Base-by-base conservation (phyloP, 2,888 invertebrate genomes). In the Caradrina clavipalpis region DNA sequence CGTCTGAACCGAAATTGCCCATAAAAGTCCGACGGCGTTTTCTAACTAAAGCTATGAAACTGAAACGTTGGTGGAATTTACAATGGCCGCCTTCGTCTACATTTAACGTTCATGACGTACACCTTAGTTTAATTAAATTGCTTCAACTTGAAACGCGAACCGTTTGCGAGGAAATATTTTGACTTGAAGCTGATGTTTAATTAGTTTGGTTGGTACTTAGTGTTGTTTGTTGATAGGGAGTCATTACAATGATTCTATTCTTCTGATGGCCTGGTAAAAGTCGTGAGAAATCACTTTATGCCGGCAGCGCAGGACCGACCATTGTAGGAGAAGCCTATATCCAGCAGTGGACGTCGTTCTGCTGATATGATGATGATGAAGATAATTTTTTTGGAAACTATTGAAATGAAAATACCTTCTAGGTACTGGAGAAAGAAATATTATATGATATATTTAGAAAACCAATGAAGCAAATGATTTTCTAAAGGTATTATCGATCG, bases 1-100 rank as follows among this genome's bases (percentile, higher is more conserved):
- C 96, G 96, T 91, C 95, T 91, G 96, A 94, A 96, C 96, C 96
- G 95, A 96, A 96, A 96, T 95, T 93, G 92, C 95, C 95, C 96
- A 95, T 96, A 96, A 96, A 96, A 95, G 94, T 94, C 93, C 90
- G 90, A 93, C 95, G 92, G 93, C 93, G 94, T 95, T 95, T 96
- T 95, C 96, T 94, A 94, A 95, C 95, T 95, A 95, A 95, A 95
- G 94, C 92, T 91, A 95, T 96, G 96, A 96, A 96, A 95, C 93
- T 94, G 94, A 94, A 95, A 94, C 95, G 95, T 85, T 88, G 92
- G 88, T 87, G 92, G 95, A 95, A 95, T 95, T 95, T 94, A 95
- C 95, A 95, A 95, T 95, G 93, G 93, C 91, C 88, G 91, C 89
- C 91, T 89, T 88, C 91, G 91, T 92, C 94, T 94, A 94, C 95